phyloP scores from a whole-genome alignment of 1,140 invertebrate genomes.

The Phortica variegata region DNA sequence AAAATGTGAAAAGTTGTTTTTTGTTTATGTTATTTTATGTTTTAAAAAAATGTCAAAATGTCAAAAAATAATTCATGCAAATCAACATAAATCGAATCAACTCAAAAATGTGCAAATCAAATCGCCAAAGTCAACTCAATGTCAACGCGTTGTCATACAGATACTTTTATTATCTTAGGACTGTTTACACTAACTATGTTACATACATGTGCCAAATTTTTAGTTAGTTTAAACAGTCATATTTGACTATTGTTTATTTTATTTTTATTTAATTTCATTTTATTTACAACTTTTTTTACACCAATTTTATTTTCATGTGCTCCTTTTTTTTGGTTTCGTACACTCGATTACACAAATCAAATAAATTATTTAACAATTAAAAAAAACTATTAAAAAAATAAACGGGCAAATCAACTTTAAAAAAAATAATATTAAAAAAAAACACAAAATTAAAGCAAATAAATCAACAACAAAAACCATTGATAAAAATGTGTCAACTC shows the following conservation, averaged over 20 bases:
- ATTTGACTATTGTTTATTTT: conserved; percentile 20
- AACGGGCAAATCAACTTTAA: conserved; percentile 1
- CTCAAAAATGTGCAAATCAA: too few relatives aligned
- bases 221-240: background rate
- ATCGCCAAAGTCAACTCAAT: too few relatives aligned
- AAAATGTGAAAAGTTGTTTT: too few relatives aligned
- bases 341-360: too few relatives aligned
- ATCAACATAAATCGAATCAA: too few relatives aligned
- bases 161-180: too few relatives aligned
- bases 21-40: too few relatives aligned
- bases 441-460: conserved; percentile 19
- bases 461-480: conserved; percentile 21
- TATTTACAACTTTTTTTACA: background rate
- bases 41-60: too few relatives aligned
- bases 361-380: background rate
- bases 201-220: background rate
- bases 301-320: conserved; percentile 7
- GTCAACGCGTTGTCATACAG: too few relatives aligned
- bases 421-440: conserved; percentile 3
- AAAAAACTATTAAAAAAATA: conserved; percentile 20
- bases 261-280: conserved; percentile 19
- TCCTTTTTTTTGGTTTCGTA: background rate
- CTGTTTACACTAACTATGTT: too few relatives aligned
- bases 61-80: too few relatives aligned
- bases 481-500: background rate